Evolutionary conservation across 2,888 invertebrate species (phyloP).

Genomic region (Cepaea hortensis): DNA sequence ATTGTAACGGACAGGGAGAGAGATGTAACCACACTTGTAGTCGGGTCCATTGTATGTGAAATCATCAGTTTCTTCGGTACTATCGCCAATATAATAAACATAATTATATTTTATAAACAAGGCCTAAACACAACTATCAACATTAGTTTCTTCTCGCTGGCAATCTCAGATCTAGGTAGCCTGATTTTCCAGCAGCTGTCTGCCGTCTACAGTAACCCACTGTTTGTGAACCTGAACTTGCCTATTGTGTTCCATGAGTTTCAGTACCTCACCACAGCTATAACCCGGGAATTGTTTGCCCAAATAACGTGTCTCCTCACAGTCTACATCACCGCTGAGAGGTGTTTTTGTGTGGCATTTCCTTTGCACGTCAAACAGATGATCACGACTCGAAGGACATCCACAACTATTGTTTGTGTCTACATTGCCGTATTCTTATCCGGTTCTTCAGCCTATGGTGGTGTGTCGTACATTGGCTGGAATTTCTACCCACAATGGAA

Average conservation of each 20-base stretch:
- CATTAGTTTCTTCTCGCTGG: too few relatives aligned
- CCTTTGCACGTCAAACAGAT: constrained; percentile 12
- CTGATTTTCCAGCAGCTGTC: neutral
- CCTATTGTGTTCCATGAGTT: neutral
- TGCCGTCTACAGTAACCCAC: neutral
- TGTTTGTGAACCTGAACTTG: neutral
- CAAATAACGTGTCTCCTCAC: neutral
- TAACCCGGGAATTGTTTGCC: neutral
- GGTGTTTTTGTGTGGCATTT: neutral
- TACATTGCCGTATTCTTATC: neutral
- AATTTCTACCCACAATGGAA: neutral
- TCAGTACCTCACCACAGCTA: neutral
- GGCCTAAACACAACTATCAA: too few relatives aligned
- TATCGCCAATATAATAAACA: neutral
- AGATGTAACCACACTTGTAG: neutral
- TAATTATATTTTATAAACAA: neutral
- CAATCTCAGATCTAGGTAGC: neutral
- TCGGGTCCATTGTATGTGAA: neutral
- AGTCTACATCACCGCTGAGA: constrained; percentile 6
- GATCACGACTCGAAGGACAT: neutral
- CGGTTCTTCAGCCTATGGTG: neutral
- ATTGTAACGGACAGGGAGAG: neutral
- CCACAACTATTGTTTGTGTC: neutral
- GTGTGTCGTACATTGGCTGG: neutral
- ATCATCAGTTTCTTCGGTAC: neutral